Evolutionary conservation across 1,140 invertebrate species (phyloP).

Genomic region (Pararge aegeria): DNA sequence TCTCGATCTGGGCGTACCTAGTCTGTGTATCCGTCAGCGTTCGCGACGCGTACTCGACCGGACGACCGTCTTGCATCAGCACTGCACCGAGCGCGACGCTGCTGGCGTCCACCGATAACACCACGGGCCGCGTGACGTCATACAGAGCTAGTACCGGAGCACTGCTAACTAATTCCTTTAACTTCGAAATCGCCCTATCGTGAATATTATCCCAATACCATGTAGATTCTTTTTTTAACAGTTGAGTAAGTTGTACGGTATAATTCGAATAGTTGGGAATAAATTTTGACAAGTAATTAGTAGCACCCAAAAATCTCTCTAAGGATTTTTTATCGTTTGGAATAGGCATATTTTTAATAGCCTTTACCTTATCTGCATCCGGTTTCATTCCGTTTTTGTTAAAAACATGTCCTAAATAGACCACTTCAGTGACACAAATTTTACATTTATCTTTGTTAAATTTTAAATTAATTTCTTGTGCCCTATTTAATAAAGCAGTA

Average conservation of each 20-base stretch:
- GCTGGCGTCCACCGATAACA: slow-evolving; percentile 18
- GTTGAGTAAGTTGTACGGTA: slow-evolving; percentile 19
- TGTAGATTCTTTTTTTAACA: background rate
- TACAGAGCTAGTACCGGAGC: slow-evolving; percentile 5
- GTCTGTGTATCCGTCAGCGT: slow-evolving; percentile 27
- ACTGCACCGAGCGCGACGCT: slow-evolving; percentile 17
- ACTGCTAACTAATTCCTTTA: background rate
- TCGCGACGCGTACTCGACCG: slow-evolving; percentile 20
- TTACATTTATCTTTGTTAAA: slow-evolving; percentile 17
- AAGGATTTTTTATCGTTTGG: slow-evolving; percentile 10
- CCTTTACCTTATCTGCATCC: slow-evolving; percentile 15
- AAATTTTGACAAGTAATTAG: slow-evolving; percentile 30
- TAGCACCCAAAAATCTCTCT: slow-evolving; percentile 24
- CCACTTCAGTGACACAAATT: slow-evolving; percentile 13
- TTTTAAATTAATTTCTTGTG: slow-evolving; percentile 7
- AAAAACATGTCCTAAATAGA: slow-evolving; percentile 17
- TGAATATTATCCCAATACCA: background rate
- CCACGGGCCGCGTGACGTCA: background rate
- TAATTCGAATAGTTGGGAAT: slow-evolving; percentile 26
- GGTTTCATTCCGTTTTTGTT: slow-evolving; percentile 11
- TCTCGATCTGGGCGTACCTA: slow-evolving; percentile 30
- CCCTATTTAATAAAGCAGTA: slow-evolving; percentile 17
- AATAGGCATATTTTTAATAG: slow-evolving; percentile 15
- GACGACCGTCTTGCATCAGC: slow-evolving; percentile 15
- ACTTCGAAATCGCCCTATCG: background rate